Percentiles rank a stretch among this genome's conserved stretches.
phyloP scores from a whole-genome alignment of 2,888 invertebrate genomes.

The Corbicula japonica region DNA sequence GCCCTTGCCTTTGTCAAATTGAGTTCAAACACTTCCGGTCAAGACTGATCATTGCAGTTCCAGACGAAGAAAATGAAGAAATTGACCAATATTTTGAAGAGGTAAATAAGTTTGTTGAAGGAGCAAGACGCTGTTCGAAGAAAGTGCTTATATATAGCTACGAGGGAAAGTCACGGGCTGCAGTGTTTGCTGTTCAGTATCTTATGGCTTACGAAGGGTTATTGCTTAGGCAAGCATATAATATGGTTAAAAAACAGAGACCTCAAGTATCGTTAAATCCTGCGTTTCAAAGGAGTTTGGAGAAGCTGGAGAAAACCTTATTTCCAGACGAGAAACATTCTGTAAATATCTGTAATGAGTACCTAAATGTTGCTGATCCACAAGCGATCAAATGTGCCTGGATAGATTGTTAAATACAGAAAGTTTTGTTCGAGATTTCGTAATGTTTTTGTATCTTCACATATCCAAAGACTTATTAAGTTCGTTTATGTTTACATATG shows the following conservation, averaged over 20 bases:
- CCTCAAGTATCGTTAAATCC: slow-evolving; percentile 77
- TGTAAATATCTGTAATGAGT: slow-evolving; percentile 73
- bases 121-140: slow-evolving; percentile 76
- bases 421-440: no score
- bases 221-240: slow-evolving; percentile 76
- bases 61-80: slow-evolving; percentile 88
- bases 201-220: slow-evolving; percentile 78
- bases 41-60: slow-evolving; percentile 90
- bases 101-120: slow-evolving; percentile 83
- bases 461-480: no score
- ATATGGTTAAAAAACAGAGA: slow-evolving; percentile 76
- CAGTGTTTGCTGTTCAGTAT: slow-evolving; percentile 81
- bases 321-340: slow-evolving; percentile 74
- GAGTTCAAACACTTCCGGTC: slow-evolving; percentile 79
- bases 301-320: slow-evolving; percentile 72
- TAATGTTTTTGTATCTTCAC: no score
- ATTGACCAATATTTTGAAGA: slow-evolving; percentile 81
- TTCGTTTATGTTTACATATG: no score
- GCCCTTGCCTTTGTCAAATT: slow-evolving; percentile 80
- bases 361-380: slow-evolving; percentile 74
- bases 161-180: slow-evolving; percentile 79
- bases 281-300: slow-evolving; percentile 73
- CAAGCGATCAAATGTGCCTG: slow-evolving; percentile 76
- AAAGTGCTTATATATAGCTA: slow-evolving; percentile 81
- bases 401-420: slow-evolving; percentile 69